A percentile compares a stretch with the other conserved stretches of the same genome.
Conservation (phyloP, 2,888 invertebrate genomes). For the Myopa tessellatipennis region DNA sequence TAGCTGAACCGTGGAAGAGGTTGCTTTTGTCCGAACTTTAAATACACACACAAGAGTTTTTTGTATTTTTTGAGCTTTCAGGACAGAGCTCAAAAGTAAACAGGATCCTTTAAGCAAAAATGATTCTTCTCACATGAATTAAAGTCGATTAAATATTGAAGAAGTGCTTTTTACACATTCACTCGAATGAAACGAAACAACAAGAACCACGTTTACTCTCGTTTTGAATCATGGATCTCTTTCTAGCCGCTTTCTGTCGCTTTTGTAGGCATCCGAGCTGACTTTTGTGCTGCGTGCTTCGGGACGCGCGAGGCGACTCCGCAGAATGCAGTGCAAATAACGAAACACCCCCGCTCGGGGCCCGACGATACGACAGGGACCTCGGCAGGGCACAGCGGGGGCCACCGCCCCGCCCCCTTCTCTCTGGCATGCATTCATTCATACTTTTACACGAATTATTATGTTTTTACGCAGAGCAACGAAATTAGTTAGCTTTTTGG, state of each 20-base stretch:
- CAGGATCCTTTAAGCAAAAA: neutral
- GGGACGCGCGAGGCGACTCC: conserved; percentile 12
- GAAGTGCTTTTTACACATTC: neutral
- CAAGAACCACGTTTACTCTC: neutral
- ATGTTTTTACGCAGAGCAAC: conserved; percentile 9
- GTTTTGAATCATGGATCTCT: neutral
- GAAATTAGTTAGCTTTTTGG: neutral
- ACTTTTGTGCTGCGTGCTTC: conserved; percentile 11
- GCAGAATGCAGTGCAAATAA: neutral
- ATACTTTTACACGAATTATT: conserved; percentile 27
- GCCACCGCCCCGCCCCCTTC: neutral
- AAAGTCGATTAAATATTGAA: conserved; percentile 34
- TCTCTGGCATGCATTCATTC: neutral
- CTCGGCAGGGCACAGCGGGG: no score
- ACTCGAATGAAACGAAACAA: no score
- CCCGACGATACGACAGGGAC: neutral
- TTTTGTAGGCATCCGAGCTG: no score
- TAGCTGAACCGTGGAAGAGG: no score
- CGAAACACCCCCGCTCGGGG: neutral
- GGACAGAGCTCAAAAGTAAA: neutral
- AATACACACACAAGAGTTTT: neutral
- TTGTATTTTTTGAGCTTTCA: neutral
- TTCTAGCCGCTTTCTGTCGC: neutral
- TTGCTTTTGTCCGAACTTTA: neutral
- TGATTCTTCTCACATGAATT: conserved; percentile 13